A percentile compares a stretch with the other conserved stretches of the same genome.
Evolutionary conservation across 2,797 vertebrate genomes (phyloP).

Genomic region (Hippopotamyrus pictus): DNA sequence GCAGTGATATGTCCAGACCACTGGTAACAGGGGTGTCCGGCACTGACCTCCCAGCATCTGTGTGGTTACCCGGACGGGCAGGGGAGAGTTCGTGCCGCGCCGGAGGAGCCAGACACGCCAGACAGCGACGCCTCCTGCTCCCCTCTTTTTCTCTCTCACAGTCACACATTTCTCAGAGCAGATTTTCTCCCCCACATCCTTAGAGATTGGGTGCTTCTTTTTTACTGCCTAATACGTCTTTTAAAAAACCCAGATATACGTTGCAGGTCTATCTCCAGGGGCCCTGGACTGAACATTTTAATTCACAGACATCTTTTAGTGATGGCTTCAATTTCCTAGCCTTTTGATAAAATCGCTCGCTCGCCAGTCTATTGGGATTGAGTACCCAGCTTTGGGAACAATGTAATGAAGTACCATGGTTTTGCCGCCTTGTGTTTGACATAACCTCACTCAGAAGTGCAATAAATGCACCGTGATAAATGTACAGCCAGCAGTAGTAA

Average conservation of each 20-base stretch:
- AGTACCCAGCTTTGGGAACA: slow-evolving; percentile 61
- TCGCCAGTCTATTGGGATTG: slow-evolving; percentile 71
- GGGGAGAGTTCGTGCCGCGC: not conserved
- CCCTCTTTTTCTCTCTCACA: slow-evolving; percentile 9
- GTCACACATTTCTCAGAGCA: slow-evolving; percentile 39
- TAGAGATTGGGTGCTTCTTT: slow-evolving; percentile 59
- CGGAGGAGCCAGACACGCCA: not conserved
- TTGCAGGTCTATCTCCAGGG: slow-evolving; percentile 78
- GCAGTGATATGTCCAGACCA: not conserved
- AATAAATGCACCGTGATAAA: slow-evolving; percentile 82
- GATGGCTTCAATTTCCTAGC: slow-evolving; percentile 89
- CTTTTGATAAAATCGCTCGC: slow-evolving; percentile 91
- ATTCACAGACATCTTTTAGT: slow-evolving; percentile 85
- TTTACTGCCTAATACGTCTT: slow-evolving; percentile 75
- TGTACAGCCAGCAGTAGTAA: slow-evolving; percentile 75
- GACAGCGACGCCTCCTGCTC: not conserved
- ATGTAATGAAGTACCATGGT: slow-evolving; percentile 72
- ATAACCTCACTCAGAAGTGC: slow-evolving; percentile 73
- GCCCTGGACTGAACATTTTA: slow-evolving; percentile 80
- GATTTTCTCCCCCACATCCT: slow-evolving; percentile 59
- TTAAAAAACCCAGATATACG: slow-evolving; percentile 70
- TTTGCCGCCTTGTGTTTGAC: slow-evolving; percentile 65
- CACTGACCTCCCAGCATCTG: not conserved
- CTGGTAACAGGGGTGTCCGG: not conserved
- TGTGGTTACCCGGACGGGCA: not conserved